Evolutionary conservation across 2,797 vertebrate species (phyloP).

Genomic region (Sebastolobus altivelis): DNA sequence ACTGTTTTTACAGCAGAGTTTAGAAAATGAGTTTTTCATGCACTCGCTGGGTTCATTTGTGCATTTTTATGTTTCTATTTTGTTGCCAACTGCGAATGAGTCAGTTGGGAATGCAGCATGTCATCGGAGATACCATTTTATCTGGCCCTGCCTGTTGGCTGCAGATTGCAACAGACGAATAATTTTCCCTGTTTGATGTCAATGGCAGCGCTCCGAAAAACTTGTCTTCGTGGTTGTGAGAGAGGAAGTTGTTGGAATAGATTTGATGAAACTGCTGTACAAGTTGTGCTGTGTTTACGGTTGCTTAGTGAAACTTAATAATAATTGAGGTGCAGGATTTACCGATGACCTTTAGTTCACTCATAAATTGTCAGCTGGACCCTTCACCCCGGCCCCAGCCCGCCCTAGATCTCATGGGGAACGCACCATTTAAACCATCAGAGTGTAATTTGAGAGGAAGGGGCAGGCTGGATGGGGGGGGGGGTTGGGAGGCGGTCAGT

Average conservation of each 20-base stretch:
- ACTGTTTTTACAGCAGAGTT: slow-evolving; percentile 54
- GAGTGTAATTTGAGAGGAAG: slow-evolving; percentile 79
- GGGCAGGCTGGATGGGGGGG: slow-evolving; percentile 30
- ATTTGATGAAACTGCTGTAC: slow-evolving; percentile 52
- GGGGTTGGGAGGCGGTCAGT: slow-evolving; percentile 45
- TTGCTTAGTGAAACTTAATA: slow-evolving; percentile 63
- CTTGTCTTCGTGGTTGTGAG: slow-evolving; percentile 36
- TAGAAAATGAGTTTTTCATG: slow-evolving; percentile 55
- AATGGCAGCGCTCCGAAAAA: slow-evolving; percentile 47
- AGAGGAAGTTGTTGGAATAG: slow-evolving; percentile 53
- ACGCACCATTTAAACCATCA: slow-evolving; percentile 80
- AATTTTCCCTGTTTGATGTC: slow-evolving; percentile 68
- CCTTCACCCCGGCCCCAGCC: slow-evolving; percentile 66
- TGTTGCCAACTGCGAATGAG: slow-evolving; percentile 56
- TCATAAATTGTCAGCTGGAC: slow-evolving; percentile 73
- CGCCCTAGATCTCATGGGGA: slow-evolving; percentile 61
- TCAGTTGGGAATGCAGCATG: slow-evolving; percentile 57
- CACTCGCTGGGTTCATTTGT: slow-evolving; percentile 51
- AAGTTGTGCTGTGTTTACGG: slow-evolving; percentile 67
- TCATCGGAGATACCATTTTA: slow-evolving; percentile 72
- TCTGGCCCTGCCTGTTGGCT: slow-evolving; percentile 69
- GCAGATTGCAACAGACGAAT: slow-evolving; percentile 71
- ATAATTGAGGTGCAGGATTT: slow-evolving; percentile 49
- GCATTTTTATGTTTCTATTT: slow-evolving; percentile 61
- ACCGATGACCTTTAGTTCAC: slow-evolving; percentile 75